Conservation (phyloP, 2,797 vertebrate genomes). For the Cyclura pinguis region DNA sequence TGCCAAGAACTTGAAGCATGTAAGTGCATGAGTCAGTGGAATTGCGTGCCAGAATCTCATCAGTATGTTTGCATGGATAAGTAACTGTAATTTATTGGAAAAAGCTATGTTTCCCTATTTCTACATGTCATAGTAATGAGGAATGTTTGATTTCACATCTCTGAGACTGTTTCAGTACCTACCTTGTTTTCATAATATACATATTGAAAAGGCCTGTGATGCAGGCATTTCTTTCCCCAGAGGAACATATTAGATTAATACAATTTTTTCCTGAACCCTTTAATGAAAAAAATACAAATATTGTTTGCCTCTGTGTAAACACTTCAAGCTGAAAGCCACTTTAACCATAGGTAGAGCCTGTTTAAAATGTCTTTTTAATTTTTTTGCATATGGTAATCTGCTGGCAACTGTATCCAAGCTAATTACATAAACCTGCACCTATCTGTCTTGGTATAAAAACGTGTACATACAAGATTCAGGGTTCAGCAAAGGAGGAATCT, state of each 20-base stretch:
- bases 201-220: not conserved
- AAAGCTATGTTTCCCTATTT: not conserved
- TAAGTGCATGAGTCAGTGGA: not conserved
- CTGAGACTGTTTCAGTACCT: conserved; percentile 31
- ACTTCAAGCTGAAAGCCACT: conserved; percentile 14
- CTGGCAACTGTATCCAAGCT: not conserved
- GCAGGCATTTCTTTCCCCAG: conserved; percentile 15
- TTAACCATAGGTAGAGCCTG: not conserved
- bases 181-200: conserved; percentile 15
- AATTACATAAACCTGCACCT: too few relatives aligned
- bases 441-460: too few relatives aligned
- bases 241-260: not conserved
- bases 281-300: conserved; percentile 1
- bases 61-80: conserved; percentile 1
- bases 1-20: not conserved
- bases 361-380: not conserved
- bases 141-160: conserved; percentile 32
- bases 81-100: conserved; percentile 4
- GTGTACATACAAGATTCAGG: too few relatives aligned
- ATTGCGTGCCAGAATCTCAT: conserved; percentile 28
- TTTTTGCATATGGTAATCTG: not conserved
- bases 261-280: not conserved
- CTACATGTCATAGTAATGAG: not conserved
- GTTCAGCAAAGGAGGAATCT: too few relatives aligned
- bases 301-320: rapidly evolving